Evolutionary conservation across 2,797 vertebrate genomes (phyloP).

Genomic region (Brotula barbata): DNA sequence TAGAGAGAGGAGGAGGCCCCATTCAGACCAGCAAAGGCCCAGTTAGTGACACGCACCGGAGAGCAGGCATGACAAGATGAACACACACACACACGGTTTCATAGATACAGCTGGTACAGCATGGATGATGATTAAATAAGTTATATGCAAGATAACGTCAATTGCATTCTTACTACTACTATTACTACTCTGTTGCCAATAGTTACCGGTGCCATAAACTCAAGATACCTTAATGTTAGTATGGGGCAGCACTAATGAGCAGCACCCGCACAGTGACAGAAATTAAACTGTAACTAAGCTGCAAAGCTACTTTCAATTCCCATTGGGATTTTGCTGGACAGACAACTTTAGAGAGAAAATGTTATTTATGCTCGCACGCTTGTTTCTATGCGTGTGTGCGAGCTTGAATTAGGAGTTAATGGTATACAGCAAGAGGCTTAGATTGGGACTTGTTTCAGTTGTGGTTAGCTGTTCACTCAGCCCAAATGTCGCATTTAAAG

Average conservation of each 20-base stretch:
- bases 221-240: conserved; percentile 2
- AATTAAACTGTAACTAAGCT: background rate
- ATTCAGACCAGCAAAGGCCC: conserved; percentile 28
- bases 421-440: background rate
- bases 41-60: conserved; percentile 20
- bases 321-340: background rate
- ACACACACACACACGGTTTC: conserved; percentile 7
- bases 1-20: conserved; percentile 44
- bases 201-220: conserved; percentile 7
- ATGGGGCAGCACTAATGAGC: conserved; percentile 7
- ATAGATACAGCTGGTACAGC: background rate
- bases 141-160: background rate
- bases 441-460: background rate
- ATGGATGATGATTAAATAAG: background rate
- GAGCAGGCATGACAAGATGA: conserved; percentile 6
- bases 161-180: conserved; percentile 2
- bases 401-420: background rate
- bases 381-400: background rate
- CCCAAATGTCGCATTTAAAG: conserved; percentile 4
- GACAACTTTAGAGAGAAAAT: conserved; percentile 12
- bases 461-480: background rate
- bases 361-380: background rate
- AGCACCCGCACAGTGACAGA: background rate
- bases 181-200: background rate
- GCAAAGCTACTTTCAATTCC: conserved; percentile 7